Conservation (phyloP, 2,888 invertebrate genomes). For the Danaus chrysippus region DNA sequence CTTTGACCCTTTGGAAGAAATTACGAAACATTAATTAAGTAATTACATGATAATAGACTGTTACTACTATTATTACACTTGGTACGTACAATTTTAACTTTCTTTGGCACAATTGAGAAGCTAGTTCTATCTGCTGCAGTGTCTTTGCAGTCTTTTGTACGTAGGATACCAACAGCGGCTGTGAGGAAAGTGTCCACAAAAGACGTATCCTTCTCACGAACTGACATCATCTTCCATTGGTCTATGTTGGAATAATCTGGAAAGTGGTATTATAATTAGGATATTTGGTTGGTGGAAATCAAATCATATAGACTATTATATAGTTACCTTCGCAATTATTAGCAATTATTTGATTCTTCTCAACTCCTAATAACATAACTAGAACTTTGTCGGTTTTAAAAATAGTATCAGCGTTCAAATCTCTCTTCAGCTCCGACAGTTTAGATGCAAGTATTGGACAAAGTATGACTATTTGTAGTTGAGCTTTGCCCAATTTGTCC, state of each 20-base stretch:
- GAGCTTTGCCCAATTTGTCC: slow-evolving; percentile 81
- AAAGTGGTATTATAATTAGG: slow-evolving; percentile 23
- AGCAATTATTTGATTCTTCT: slow-evolving; percentile 84
- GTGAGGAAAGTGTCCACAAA: slow-evolving; percentile 92
- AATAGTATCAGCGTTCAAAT: slow-evolving; percentile 76
- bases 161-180: slow-evolving; percentile 87
- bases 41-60: background rate
- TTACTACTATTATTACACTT: background rate
- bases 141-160: slow-evolving; percentile 78
- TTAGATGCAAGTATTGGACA: slow-evolving; percentile 86
- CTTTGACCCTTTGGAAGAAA: slow-evolving; percentile 83
- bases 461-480: slow-evolving; percentile 88
- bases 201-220: slow-evolving; percentile 89
- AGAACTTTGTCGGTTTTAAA: slow-evolving; percentile 86
- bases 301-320: slow-evolving; percentile 14
- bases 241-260: slow-evolving; percentile 84
- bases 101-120: slow-evolving; percentile 86
- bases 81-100: slow-evolving; percentile 84
- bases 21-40: background rate
- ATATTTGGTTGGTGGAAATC: background rate
- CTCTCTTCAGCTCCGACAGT: slow-evolving; percentile 75
- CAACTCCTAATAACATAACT: slow-evolving; percentile 89
- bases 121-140: slow-evolving; percentile 80
- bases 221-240: slow-evolving; percentile 89
- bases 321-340: slow-evolving; percentile 82